A percentile compares a stretch with the other conserved stretches of the same genome.
phyloP scores from a whole-genome alignment of 2,113 vertebrate species.

The Leptosomus discolor region DNA sequence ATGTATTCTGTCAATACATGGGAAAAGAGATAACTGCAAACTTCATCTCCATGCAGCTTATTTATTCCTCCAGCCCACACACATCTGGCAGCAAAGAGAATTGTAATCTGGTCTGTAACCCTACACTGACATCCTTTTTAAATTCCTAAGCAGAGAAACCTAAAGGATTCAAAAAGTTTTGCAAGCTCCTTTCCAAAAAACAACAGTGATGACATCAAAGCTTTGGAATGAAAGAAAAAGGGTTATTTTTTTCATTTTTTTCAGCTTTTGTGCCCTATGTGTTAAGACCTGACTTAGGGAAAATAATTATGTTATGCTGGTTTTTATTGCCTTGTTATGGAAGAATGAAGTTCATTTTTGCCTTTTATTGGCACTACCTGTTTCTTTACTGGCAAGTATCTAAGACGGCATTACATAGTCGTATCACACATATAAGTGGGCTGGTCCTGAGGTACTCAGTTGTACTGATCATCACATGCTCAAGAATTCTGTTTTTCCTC shows the following conservation, averaged over 20 bases:
- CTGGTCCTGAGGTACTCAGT: neutral
- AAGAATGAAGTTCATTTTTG: slow-evolving; percentile 62
- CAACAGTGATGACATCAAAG: slow-evolving; percentile 38
- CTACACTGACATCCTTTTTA: neutral
- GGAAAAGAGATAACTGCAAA: slow-evolving; percentile 1
- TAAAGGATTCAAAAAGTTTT: slow-evolving; percentile 9
- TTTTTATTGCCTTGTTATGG: slow-evolving; percentile 50
- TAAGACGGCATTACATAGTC: neutral
- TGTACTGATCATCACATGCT: neutral
- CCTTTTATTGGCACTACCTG: slow-evolving; percentile 69
- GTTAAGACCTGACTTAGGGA: slow-evolving; percentile 47
- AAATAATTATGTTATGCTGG: slow-evolving; percentile 64
- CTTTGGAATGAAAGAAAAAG: slow-evolving; percentile 42
- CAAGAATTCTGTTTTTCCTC: neutral
- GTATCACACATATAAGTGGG: neutral
- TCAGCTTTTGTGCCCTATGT: neutral
- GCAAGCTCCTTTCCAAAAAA: neutral
- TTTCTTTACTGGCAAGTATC: slow-evolving; percentile 56
- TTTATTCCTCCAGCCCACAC: slow-evolving; percentile 10
- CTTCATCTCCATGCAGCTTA: slow-evolving; percentile 1
- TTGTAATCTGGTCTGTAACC: slow-evolving; percentile 16
- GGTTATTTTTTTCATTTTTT: neutral
- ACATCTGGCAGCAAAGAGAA: slow-evolving; percentile 11
- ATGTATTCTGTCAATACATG: slow-evolving; percentile 22
- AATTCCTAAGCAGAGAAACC: neutral